Evolutionary conservation across 2,113 vertebrate genomes (phyloP).

Genomic region (Hyaena hyaena): DNA sequence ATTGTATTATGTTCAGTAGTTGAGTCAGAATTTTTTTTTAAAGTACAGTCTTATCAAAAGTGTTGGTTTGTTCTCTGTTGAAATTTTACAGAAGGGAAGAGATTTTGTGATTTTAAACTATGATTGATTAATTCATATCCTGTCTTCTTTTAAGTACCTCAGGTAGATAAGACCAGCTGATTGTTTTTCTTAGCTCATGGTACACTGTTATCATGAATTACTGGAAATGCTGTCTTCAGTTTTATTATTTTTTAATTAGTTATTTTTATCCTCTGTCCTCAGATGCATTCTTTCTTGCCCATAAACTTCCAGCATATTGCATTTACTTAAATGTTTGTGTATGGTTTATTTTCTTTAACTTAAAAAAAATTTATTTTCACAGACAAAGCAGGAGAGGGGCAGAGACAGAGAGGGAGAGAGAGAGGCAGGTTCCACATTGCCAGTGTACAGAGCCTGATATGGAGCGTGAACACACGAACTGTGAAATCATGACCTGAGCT

Average conservation of each 20-base stretch:
- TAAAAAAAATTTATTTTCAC: too few relatives aligned
- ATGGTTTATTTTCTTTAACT: not conserved
- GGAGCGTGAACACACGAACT: too few relatives aligned
- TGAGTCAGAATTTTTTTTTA: slow-evolving; percentile 42
- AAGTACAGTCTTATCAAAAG: not conserved
- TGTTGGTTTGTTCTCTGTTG: slow-evolving; percentile 35
- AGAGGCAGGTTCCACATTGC: too few relatives aligned
- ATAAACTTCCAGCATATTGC: not conserved
- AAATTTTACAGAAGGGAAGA: slow-evolving; percentile 14
- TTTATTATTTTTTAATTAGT: not conserved
- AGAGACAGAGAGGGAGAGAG: too few relatives aligned
- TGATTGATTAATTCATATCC: not conserved
- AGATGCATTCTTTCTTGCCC: not conserved
- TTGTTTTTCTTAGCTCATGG: not conserved
- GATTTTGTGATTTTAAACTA: not conserved
- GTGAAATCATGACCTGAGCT: too few relatives aligned
- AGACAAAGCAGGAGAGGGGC: too few relatives aligned
- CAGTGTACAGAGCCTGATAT: too few relatives aligned
- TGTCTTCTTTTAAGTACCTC: not conserved
- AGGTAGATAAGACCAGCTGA: not conserved
- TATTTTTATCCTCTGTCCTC: not conserved
- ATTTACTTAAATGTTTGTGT: not conserved
- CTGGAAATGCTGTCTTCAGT: not conserved
- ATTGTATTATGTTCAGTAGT: not conserved
- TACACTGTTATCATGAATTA: not conserved